Evolutionary conservation across 1,140 invertebrate genomes (phyloP).

Genomic region (Hypsibius dujardini): DNA sequence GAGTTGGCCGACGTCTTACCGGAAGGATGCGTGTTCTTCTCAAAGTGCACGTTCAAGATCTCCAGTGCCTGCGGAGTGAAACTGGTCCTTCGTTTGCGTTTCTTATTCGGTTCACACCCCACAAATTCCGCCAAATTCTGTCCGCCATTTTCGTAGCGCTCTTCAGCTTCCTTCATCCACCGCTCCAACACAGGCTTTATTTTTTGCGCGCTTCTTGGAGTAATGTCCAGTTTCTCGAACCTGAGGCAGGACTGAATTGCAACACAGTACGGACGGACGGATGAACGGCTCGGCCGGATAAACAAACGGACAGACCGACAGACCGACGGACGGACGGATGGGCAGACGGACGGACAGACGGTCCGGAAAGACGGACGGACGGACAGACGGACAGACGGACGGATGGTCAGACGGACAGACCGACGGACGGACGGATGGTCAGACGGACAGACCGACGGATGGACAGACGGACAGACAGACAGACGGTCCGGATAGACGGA

Average conservation of each 20-base stretch:
- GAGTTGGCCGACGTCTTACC: slow-evolving; percentile 39
- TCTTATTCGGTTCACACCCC: slow-evolving; percentile 84
- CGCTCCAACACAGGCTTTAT: slow-evolving; percentile 91
- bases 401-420: too few species aligned
- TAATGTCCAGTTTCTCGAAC: slow-evolving; percentile 98
- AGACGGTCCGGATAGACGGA: too few species aligned
- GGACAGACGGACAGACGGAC: too few species aligned
- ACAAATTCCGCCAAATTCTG: slow-evolving; percentile 86
- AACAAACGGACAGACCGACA: too few species aligned
- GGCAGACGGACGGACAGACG: too few species aligned
- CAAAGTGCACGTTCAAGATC: slow-evolving; percentile 80
- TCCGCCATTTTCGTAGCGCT: slow-evolving; percentile 76
- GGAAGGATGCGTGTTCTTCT: slow-evolving; percentile 89
- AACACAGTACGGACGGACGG: too few species aligned
- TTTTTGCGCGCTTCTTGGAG: slow-evolving; percentile 95
- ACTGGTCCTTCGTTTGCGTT: slow-evolving; percentile 80
- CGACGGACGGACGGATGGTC: too few species aligned
- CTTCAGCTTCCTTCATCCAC: slow-evolving; percentile 95
- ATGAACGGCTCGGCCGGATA: too few species aligned
- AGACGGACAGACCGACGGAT: too few species aligned
- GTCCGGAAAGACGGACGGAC: too few species aligned
- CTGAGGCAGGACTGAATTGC: slow-evolving; percentile 37
- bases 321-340: too few species aligned
- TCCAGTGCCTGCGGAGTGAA: slow-evolving; percentile 90
- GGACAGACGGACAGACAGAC: too few species aligned